Evolutionary conservation across 2,888 invertebrate genomes (phyloP).

Genomic region (Plagodis pulveraria): DNA sequence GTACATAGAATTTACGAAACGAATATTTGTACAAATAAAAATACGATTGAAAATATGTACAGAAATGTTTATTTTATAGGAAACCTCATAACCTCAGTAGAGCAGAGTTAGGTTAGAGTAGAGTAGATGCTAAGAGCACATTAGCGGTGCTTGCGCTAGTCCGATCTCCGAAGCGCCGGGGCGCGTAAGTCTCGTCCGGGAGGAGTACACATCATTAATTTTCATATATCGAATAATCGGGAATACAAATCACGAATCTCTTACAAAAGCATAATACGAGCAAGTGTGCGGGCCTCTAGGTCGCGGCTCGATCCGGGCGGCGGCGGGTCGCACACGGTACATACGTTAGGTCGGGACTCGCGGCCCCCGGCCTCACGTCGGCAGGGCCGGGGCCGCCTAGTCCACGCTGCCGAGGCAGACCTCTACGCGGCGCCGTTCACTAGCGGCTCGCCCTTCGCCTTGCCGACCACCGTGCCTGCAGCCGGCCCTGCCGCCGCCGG

Average conservation of each 20-base stretch:
- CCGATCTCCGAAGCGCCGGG: conserved; percentile 69
- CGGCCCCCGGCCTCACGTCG: conserved; percentile 25
- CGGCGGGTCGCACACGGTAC: conserved; percentile 32
- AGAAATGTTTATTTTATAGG: conserved; percentile 81
- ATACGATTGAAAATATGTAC: conserved; percentile 82
- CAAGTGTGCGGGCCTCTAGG: conserved; percentile 55
- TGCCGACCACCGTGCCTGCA: conserved; percentile 56
- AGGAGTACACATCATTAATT: conserved; percentile 77
- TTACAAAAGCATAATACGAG: conserved; percentile 83
- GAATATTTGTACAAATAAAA: conserved; percentile 70
- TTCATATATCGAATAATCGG: conserved; percentile 80
- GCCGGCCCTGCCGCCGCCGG: conserved; percentile 49
- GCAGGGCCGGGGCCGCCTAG: conserved; percentile 23
- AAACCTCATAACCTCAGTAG: conserved; percentile 65
- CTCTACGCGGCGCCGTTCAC: conserved; percentile 87
- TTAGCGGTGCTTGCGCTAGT: conserved; percentile 62
- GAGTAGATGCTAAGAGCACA: conserved; percentile 62
- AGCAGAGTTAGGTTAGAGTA: conserved; percentile 31
- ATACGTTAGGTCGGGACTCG: conserved; percentile 44
- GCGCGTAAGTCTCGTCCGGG: conserved; percentile 66
- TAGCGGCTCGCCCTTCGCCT: conserved; percentile 86
- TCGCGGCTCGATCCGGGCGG: conserved; percentile 29
- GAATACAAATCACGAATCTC: conserved; percentile 84
- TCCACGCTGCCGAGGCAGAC: conserved; percentile 21
- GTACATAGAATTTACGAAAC: conserved; percentile 26